Percentiles rank a stretch among this genome's conserved stretches.
Evolutionary conservation across 2,888 invertebrate species (phyloP).

Genomic region (Heliconius sara): DNA sequence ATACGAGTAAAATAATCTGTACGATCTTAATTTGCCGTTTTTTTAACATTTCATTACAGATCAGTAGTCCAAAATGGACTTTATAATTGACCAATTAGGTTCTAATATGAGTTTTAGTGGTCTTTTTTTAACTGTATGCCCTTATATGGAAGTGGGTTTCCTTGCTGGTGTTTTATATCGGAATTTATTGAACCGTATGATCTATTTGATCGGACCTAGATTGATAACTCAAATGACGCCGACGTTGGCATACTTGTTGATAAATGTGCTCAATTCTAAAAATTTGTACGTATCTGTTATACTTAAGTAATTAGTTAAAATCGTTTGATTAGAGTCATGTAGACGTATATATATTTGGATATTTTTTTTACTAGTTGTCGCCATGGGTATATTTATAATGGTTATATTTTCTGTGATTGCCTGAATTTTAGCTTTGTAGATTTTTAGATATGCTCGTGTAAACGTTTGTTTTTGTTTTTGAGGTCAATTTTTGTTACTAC

Average conservation of each 20-base stretch:
- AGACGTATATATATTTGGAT: too few species aligned
- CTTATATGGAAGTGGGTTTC: slow-evolving; percentile 50
- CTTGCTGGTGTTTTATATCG: slow-evolving; percentile 48
- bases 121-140: slow-evolving; percentile 34
- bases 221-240: slow-evolving; percentile 19
- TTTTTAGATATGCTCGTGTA: too few species aligned
- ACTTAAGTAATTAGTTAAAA: neutral
- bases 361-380: too few species aligned
- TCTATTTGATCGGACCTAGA: slow-evolving; percentile 32
- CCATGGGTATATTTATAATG: too few species aligned
- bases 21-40: slow-evolving; percentile 37
- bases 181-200: slow-evolving; percentile 40
- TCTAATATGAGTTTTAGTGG: slow-evolving; percentile 24
- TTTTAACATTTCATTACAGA: slow-evolving; percentile 3
- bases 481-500: too few species aligned
- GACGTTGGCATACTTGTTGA: slow-evolving; percentile 1
- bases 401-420: too few species aligned
- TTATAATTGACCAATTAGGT: slow-evolving; percentile 22
- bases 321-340: neutral
- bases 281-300: neutral
- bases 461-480: too few species aligned
- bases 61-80: neutral
- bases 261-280: neutral
- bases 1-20: slow-evolving; percentile 35
- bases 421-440: too few species aligned